A percentile compares a stretch with the other conserved stretches of the same genome.
Evolutionary conservation across 2,888 invertebrate genomes (phyloP).

Genomic region (Apodemia duryi): DNA sequence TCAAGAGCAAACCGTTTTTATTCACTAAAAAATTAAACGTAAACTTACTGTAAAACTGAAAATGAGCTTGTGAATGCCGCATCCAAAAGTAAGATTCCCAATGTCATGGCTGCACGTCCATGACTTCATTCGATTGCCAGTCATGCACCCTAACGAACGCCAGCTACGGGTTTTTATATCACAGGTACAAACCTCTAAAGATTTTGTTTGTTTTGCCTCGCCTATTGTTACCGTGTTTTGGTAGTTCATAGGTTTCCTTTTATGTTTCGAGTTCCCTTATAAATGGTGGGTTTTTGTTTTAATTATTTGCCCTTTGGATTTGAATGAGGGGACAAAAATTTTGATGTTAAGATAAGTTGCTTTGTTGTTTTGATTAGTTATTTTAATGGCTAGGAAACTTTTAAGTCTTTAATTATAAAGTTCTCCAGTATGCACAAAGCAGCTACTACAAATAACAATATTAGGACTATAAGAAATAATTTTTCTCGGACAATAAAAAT

Average conservation of each 20-base stretch:
- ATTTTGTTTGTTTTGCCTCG: constrained; percentile 59
- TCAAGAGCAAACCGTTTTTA: too few relatives aligned
- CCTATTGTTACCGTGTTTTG: constrained; percentile 49
- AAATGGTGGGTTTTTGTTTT: constrained; percentile 24
- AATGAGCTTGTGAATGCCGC: constrained; percentile 31
- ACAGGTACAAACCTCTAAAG: constrained; percentile 38
- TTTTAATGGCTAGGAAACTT: background rate
- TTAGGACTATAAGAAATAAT: too few relatives aligned
- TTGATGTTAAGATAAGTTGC: constrained; percentile 16
- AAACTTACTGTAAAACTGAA: too few relatives aligned
- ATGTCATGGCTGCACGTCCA: constrained; percentile 29
- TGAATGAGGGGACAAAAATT: constrained; percentile 21
- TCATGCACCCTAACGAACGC: constrained; percentile 73
- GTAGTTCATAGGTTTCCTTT: constrained; percentile 54
- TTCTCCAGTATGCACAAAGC: too few relatives aligned
- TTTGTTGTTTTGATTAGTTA: background rate
- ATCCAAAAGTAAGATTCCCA: constrained; percentile 39
- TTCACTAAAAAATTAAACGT: too few relatives aligned
- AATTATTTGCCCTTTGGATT: constrained; percentile 24
- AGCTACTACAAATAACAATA: too few relatives aligned
- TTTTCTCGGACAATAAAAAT: too few relatives aligned
- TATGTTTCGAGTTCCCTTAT: constrained; percentile 24
- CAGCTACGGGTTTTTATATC: constrained; percentile 40
- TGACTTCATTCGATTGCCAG: constrained; percentile 64
- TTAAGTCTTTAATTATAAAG: background rate